phyloP scores from a whole-genome alignment of 2,888 invertebrate species.

The Zonitis immaculata region DNA sequence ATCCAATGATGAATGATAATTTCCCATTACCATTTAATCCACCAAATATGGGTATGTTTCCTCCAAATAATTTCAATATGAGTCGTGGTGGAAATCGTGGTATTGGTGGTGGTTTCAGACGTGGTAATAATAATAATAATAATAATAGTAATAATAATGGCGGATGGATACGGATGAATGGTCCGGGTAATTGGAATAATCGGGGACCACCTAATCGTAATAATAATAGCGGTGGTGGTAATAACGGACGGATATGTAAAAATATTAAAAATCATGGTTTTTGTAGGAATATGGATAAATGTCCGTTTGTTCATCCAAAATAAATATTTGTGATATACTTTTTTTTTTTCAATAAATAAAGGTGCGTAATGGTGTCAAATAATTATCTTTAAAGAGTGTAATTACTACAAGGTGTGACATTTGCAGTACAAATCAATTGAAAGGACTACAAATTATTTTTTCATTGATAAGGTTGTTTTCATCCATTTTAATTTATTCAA shows the following conservation, averaged over 20 bases:
- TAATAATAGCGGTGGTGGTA: slow-evolving; percentile 46
- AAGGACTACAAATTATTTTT: too few species aligned
- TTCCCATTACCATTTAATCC: slow-evolving; percentile 50
- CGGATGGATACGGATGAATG: slow-evolving; percentile 51
- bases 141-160: slow-evolving; percentile 48
- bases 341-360: slow-evolving; percentile 1
- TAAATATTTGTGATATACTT: slow-evolving; percentile 3
- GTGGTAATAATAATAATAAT: too few species aligned
- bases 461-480: slow-evolving; percentile 17
- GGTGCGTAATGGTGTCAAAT: background rate
- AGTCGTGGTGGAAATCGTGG: slow-evolving; percentile 33
- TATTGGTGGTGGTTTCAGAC: slow-evolving; percentile 24
- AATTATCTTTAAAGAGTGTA: slow-evolving; percentile 4
- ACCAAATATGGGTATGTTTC: slow-evolving; percentile 44
- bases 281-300: slow-evolving; percentile 77
- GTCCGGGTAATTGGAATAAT: slow-evolving; percentile 47
- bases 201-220: slow-evolving; percentile 47
- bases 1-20: slow-evolving; percentile 41
- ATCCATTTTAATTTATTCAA: slow-evolving; percentile 21
- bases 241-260: slow-evolving; percentile 61
- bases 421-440: slow-evolving; percentile 14
- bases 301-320: slow-evolving; percentile 73
- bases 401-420: slow-evolving; percentile 3
- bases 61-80: slow-evolving; percentile 47
- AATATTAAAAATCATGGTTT: slow-evolving; percentile 76